A percentile compares a stretch with the other conserved stretches of the same genome.
phyloP scores from a whole-genome alignment of 2,797 vertebrate species.

The Selene dorsalis region DNA sequence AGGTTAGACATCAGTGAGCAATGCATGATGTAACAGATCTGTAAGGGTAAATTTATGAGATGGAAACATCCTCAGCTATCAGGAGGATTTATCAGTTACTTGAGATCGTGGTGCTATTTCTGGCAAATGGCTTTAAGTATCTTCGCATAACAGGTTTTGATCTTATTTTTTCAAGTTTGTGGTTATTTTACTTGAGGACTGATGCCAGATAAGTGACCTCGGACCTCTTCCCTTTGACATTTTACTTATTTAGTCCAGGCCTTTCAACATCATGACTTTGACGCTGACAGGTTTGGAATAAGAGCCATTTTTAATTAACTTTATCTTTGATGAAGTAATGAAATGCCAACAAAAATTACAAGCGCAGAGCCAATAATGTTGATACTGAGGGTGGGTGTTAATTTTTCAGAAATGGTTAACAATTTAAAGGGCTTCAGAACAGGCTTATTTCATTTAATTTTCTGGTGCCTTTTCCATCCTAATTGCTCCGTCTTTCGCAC shows the following conservation, averaged over 20 bases:
- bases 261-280: constrained; percentile 32
- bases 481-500: constrained; percentile 9
- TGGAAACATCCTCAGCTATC: constrained; percentile 50
- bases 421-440: background rate
- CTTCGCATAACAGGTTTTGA: constrained; percentile 51
- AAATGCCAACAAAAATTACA: constrained; percentile 18
- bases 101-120: constrained; percentile 33
- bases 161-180: constrained; percentile 1
- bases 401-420: constrained; percentile 19
- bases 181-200: constrained; percentile 12
- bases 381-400: background rate
- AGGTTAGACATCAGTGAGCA: constrained; percentile 30
- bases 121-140: constrained; percentile 26
- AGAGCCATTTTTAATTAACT: constrained; percentile 35
- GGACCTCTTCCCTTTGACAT: constrained; percentile 30
- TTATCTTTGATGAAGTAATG: constrained; percentile 18
- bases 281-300: constrained; percentile 6
- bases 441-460: constrained; percentile 10
- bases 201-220: constrained; percentile 19
- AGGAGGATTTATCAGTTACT: constrained; percentile 53
- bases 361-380: background rate
- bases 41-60: constrained; percentile 41
- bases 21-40: constrained; percentile 58
- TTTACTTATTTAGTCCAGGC: constrained; percentile 27
- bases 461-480: background rate